Base-by-base conservation (phyloP, 2,797 vertebrate species). In the Mormyrus proboscirostris region DNA sequence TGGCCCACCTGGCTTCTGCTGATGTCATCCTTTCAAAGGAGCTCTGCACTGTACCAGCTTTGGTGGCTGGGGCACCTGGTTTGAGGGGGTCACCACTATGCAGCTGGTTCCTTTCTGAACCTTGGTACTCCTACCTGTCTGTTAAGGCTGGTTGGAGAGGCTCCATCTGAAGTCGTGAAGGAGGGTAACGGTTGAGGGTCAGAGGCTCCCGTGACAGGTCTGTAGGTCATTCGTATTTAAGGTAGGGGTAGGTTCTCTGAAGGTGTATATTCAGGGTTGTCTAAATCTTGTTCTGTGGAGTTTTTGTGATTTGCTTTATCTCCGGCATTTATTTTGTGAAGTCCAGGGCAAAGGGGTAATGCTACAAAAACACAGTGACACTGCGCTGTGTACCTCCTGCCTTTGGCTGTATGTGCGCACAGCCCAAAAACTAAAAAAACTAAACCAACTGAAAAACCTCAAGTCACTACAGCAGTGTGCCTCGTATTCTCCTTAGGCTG, bases 31-130 rank as follows among this genome's bases (percentile, higher is more conserved):
- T 76, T 41, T 76, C 33, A 14, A 33, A 38, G 69, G 10, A 38
- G 38, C 69, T 76, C 69, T 76, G 69, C 69, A 76, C 69, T 16
- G 33, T 76, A 76, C 69, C 69, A 76, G 69, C 69, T 76, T 76
- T 41, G 62, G 25, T 29, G 33, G 33, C 12, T 38, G 33, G 33
- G 69, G 29, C 41, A 76, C 10, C 69, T 76, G 12, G 69, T 76
- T 76, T 76, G 14, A 41, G 69, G 69, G 69, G 69, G 69, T 76
- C 38, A 41, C 29, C 33, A 76, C 5, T 41, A 14, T 76, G 69
- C 38, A 41, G 33, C 69, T 41, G 69, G 14, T 76, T 38, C 1
- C 5, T 41, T 38, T 76, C 38, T 76, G 69, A 76, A 29, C 62
- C 62, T 29, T 25, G 25, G 9, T 29, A 69, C 62, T 29, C 9